phyloP scores from a whole-genome alignment of 2,888 invertebrate species.

The Microdon myrmicae region DNA sequence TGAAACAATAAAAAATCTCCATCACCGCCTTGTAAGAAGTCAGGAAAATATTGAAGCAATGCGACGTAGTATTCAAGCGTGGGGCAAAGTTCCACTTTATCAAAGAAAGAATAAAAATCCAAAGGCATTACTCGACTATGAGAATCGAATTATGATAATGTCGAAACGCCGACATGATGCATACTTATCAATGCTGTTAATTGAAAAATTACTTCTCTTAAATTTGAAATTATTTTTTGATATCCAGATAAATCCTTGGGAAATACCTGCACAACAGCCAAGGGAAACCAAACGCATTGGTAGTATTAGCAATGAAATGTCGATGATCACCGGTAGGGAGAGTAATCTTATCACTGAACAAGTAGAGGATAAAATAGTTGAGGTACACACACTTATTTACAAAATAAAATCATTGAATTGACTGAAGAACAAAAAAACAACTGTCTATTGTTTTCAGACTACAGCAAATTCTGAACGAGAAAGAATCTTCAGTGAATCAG shows the following conservation, averaged over 20 bases:
- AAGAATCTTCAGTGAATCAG: too few relatives aligned
- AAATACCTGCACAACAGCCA: slow-evolving; percentile 62
- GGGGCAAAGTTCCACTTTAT: slow-evolving; percentile 81
- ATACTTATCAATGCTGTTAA: slow-evolving; percentile 69
- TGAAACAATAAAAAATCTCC: slow-evolving; percentile 75
- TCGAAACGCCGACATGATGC: slow-evolving; percentile 64
- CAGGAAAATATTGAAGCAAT: slow-evolving; percentile 75
- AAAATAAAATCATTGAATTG: too few relatives aligned
- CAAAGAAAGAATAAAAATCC: slow-evolving; percentile 76
- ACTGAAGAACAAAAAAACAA: too few relatives aligned
- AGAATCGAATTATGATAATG: slow-evolving; percentile 56
- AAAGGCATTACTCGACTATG: slow-evolving; percentile 69
- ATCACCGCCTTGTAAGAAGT: slow-evolving; percentile 74
- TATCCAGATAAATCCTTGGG: slow-evolving; percentile 63
- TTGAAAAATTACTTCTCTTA: slow-evolving; percentile 71
- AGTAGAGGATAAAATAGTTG: slow-evolving; percentile 38
- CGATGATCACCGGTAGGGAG: slow-evolving; percentile 53
- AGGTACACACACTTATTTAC: too few relatives aligned
- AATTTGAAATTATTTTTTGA: slow-evolving; percentile 80
- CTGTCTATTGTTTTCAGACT: slow-evolving; percentile 54
- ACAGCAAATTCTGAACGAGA: slow-evolving; percentile 53
- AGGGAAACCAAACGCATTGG: slow-evolving; percentile 60
- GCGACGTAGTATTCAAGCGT: slow-evolving; percentile 71
- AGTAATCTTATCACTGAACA: slow-evolving; percentile 57
- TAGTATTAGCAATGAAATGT: slow-evolving; percentile 53